Percentiles rank a stretch among this genome's conserved stretches.
phyloP scores from a whole-genome alignment of 2,797 vertebrate species.

The Cynodonichthys magdalenae region DNA sequence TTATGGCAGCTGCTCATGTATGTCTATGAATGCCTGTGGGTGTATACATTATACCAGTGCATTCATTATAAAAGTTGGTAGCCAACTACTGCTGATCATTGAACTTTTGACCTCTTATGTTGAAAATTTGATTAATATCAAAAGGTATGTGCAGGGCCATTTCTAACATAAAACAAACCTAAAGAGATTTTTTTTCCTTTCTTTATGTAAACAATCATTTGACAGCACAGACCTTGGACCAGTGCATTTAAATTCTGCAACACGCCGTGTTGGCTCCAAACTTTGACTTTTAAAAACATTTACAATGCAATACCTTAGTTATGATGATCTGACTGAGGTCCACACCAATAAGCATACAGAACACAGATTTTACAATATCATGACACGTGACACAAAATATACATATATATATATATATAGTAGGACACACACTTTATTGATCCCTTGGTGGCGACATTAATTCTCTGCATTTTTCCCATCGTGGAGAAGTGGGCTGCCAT shows the following conservation, averaged over 20 bases:
- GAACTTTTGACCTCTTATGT: slow-evolving; percentile 32
- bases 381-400: too few species aligned
- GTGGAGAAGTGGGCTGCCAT: too few species aligned
- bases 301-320: too few species aligned
- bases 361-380: too few species aligned
- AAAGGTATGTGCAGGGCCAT: background rate
- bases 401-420: too few species aligned
- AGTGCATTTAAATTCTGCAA: slow-evolving; percentile 23
- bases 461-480: too few species aligned
- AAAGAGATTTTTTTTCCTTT: background rate
- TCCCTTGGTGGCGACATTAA: too few species aligned
- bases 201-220: slow-evolving; percentile 2
- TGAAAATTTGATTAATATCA: slow-evolving; percentile 45
- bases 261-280: background rate
- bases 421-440: too few species aligned
- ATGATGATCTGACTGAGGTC: too few species aligned
- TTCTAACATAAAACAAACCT: background rate
- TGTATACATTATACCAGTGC: background rate
- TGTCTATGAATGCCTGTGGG: slow-evolving; percentile 23
- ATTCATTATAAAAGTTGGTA: slow-evolving; percentile 1
- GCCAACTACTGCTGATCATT: slow-evolving; percentile 8
- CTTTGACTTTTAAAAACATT: background rate
- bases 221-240: slow-evolving; percentile 16
- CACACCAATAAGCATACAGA: too few species aligned
- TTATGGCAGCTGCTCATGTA: background rate